These are phyloP conservation scores for Hydrophis major DNA, from an alignment of 2,797 vertebrate genomes.

Conservation along the genomic window DNA sequence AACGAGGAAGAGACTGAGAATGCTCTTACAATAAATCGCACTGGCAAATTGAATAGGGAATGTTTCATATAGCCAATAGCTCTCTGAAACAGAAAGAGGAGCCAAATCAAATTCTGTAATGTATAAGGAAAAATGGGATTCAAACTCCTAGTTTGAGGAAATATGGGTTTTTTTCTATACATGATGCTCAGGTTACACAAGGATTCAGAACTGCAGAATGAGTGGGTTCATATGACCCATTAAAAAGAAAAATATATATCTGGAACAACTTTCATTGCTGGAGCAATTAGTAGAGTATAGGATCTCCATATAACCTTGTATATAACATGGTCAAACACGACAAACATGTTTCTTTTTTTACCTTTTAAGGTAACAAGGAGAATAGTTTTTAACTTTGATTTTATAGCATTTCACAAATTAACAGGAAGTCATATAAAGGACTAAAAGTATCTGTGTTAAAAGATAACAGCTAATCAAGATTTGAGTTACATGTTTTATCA, in stretches of 20 bases:
- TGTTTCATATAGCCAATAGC: background rate
- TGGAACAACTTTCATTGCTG: background rate
- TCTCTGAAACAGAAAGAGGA: background rate
- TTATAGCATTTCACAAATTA: background rate
- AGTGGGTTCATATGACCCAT: background rate
- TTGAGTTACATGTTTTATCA: conserved; percentile 25
- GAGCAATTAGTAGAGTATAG: background rate
- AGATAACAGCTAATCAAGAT: conserved; percentile 8
- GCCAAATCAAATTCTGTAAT: background rate
- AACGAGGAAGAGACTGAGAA: background rate
- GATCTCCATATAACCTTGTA: background rate
- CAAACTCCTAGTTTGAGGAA: background rate
- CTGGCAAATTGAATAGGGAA: background rate
- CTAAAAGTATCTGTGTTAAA: background rate
- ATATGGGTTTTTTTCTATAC: fast-evolving
- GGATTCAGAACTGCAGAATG: background rate
- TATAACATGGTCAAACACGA: background rate
- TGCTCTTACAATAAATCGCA: background rate
- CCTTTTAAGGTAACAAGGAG: background rate
- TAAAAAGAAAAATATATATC: background rate
- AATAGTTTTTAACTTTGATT: fast-evolving
- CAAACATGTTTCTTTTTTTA: background rate
- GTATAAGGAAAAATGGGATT: fast-evolving
- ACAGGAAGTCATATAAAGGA: background rate
- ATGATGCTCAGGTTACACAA: background rate